phyloP scores from a whole-genome alignment of 2,797 vertebrate genomes.

The Amblyraja radiata region DNA sequence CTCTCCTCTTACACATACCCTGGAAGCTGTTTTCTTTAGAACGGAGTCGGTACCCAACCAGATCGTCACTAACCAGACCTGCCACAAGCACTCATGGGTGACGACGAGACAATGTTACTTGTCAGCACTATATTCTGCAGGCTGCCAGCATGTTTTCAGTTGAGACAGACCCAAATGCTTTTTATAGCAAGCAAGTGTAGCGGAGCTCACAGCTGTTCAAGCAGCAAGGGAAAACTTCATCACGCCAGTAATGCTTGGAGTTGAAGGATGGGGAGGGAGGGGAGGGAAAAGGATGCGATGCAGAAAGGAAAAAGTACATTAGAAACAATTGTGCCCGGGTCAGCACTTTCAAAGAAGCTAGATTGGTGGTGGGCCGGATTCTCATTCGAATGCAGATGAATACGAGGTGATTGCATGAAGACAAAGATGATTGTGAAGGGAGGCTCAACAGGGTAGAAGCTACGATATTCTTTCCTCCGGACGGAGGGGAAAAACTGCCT shows the following conservation, averaged over 20 bases:
- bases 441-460: too few relatives aligned
- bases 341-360: too few relatives aligned
- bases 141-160: neutral
- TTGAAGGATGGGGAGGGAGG: neutral
- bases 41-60: neutral
- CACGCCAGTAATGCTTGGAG: neutral
- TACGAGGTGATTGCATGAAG: too few relatives aligned
- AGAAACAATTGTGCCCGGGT: neutral
- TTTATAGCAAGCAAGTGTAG: conserved; percentile 13
- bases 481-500: too few relatives aligned
- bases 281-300: neutral
- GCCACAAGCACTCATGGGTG: neutral
- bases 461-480: too few relatives aligned
- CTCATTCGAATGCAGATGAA: too few relatives aligned
- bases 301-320: too few relatives aligned
- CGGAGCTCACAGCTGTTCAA: neutral
- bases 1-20: neutral
- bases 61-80: neutral
- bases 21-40: neutral
- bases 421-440: too few relatives aligned
- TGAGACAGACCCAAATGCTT: neutral
- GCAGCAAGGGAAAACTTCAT: neutral
- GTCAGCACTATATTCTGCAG: neutral
- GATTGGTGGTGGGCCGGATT: too few relatives aligned
- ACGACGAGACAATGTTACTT: neutral